A percentile compares a stretch with the other conserved stretches of the same genome.
Conservation (phyloP, 1,140 invertebrate genomes). For the Drosophila lacteicornis region DNA sequence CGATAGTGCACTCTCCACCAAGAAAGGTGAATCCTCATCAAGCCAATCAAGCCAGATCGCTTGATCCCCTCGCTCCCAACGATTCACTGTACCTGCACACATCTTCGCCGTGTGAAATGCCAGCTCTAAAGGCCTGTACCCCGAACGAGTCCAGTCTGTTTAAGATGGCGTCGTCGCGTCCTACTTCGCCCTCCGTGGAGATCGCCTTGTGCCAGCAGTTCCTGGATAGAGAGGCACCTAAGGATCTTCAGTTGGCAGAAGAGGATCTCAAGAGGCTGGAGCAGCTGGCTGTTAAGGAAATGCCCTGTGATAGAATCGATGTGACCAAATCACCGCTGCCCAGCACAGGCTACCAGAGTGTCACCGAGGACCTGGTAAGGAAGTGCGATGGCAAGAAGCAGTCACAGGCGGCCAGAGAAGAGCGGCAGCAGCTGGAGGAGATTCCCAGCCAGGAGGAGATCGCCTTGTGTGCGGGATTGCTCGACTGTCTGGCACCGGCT, state of each 20-base stretch:
- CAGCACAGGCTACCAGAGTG: conserved; percentile 61
- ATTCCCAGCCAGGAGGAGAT: conserved; percentile 61
- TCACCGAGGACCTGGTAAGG: conserved; percentile 56
- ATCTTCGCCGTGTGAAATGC: conserved; percentile 61
- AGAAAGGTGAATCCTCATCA: conserved; percentile 5
- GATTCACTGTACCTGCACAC: conserved; percentile 57
- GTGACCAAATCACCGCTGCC: conserved; percentile 58
- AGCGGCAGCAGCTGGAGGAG: conserved; percentile 6
- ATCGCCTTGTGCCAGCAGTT: conserved; percentile 57
- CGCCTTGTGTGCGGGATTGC: conserved; percentile 54
- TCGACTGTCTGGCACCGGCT: conserved; percentile 68
- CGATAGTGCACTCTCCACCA: conserved; percentile 71
- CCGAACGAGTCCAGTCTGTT: conserved; percentile 79
- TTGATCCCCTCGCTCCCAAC: conserved; percentile 65
- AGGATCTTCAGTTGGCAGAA: conserved; percentile 35
- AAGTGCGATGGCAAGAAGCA: conserved; percentile 54
- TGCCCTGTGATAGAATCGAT: conserved; percentile 74
- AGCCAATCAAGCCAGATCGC: background rate
- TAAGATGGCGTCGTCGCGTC: conserved; percentile 66
- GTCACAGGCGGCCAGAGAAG: background rate
- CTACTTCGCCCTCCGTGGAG: conserved; percentile 64
- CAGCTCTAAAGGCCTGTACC: conserved; percentile 52
- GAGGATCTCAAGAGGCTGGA: conserved; percentile 60
- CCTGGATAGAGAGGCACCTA: conserved; percentile 49
- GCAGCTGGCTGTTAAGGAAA: conserved; percentile 59